Conservation (phyloP, 64 coral and sea anemone species). For the Acropora yongei region DNA sequence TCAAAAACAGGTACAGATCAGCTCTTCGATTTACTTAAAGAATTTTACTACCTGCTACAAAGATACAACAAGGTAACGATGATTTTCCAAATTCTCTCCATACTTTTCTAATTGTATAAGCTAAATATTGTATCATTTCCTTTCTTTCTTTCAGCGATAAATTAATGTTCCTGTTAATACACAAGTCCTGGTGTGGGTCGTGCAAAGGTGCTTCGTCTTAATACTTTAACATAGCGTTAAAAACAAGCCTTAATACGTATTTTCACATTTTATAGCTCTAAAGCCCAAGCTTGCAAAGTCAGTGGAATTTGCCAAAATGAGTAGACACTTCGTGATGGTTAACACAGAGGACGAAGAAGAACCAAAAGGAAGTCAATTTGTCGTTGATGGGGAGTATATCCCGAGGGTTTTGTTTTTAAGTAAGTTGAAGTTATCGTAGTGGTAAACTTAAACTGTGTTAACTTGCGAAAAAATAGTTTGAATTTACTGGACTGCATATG, state of each 20-base stretch:
- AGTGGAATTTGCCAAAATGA: conserved; percentile 69
- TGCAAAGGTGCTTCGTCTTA: conserved; percentile 76
- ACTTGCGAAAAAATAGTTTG: no score
- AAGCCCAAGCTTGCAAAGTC: conserved; percentile 84
- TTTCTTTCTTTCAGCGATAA: conserved; percentile 57
- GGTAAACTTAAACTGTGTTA: no score
- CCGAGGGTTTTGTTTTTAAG: conserved; percentile 82
- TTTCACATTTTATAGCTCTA: conserved; percentile 29
- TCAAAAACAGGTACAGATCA: conserved; percentile 71
- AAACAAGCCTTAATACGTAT: background rate
- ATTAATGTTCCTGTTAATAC: conserved; percentile 78
- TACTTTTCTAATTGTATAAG: background rate
- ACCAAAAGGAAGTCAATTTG: conserved; percentile 83
- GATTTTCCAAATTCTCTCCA: background rate
- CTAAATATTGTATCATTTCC: background rate
- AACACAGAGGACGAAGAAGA: conserved; percentile 85
- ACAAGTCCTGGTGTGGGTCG: conserved; percentile 82
- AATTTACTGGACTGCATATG: no score
- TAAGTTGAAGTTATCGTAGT: conserved; percentile 7
- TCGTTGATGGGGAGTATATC: conserved; percentile 82
- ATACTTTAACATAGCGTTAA: background rate
- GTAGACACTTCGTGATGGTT: conserved; percentile 92
- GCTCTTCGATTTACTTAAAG: background rate
- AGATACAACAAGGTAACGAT: background rate
- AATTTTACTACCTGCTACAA: background rate